Conservation (phyloP, 1,140 invertebrate species). For the Pollicipes pollicipes region DNA sequence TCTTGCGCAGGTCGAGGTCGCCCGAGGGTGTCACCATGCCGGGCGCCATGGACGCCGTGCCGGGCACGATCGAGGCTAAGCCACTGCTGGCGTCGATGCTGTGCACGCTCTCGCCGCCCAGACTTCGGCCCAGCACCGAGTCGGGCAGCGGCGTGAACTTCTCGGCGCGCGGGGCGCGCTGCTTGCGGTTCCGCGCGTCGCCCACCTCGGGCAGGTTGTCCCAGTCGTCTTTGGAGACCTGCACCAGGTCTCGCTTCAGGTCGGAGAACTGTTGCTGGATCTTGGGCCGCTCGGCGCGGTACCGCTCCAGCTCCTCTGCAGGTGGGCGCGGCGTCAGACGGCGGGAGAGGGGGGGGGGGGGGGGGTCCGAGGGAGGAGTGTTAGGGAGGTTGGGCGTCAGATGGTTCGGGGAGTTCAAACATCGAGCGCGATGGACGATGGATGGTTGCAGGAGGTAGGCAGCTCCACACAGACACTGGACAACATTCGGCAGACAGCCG, state of each 20-base stretch:
- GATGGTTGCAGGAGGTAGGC: too few species aligned
- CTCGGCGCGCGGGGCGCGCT: conserved; percentile 82
- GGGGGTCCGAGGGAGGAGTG: conserved; percentile 1
- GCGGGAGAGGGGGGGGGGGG: too few species aligned
- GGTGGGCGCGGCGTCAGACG: conserved; percentile 41
- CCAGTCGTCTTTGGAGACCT: conserved; percentile 86
- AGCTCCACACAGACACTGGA: too few species aligned
- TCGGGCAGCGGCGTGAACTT: conserved; percentile 96
- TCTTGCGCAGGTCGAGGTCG: conserved; percentile 94
- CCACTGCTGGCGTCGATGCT: conserved; percentile 72
- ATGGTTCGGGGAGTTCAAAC: too few species aligned
- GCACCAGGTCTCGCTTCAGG: conserved; percentile 76
- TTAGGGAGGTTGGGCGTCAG: too few species aligned
- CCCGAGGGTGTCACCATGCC: conserved; percentile 55
- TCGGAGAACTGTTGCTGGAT: conserved; percentile 99
- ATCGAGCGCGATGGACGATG: too few species aligned
- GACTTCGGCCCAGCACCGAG: conserved; percentile 76
- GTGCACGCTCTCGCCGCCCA: conserved; percentile 60
- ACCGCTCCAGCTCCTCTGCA: conserved; percentile 71
- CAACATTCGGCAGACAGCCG: too few species aligned
- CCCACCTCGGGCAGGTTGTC: conserved; percentile 93
- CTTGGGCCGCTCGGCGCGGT: conserved; percentile 95
- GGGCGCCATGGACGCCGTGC: conserved; percentile 44
- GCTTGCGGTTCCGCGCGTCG: conserved; percentile 93
- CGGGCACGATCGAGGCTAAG: conserved; percentile 60